phyloP scores from a whole-genome alignment of 2,797 vertebrate genomes.

The Molothrus aeneus region DNA sequence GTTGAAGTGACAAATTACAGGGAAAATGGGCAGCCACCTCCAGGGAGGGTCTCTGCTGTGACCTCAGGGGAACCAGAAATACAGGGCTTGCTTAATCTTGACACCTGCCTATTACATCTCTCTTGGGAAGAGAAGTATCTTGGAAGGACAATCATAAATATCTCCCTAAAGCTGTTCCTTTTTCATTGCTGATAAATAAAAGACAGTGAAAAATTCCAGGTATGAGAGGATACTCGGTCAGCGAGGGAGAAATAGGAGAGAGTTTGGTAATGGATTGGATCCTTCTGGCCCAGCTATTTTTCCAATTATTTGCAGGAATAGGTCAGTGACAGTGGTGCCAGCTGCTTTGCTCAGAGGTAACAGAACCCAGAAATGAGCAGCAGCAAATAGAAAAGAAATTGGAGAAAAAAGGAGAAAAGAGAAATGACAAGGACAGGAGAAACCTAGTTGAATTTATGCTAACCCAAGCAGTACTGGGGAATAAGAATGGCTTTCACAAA shows the following conservation, averaged over 20 bases:
- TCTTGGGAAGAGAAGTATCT: not conserved
- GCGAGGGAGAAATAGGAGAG: rapidly evolving
- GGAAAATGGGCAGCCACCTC: not conserved
- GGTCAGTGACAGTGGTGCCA: not conserved
- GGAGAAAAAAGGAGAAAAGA: not conserved
- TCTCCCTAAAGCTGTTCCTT: not conserved
- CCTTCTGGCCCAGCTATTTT: not conserved
- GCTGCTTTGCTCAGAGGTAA: not conserved
- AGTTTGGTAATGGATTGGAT: not conserved
- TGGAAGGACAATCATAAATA: not conserved
- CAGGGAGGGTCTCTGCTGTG: not conserved
- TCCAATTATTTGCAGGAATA: conserved; percentile 33
- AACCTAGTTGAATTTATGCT: conserved; percentile 4
- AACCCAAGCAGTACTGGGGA: not conserved
- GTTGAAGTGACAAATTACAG: not conserved
- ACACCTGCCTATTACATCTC: not conserved
- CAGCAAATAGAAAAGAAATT: not conserved
- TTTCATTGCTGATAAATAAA: not conserved
- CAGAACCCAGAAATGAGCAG: not conserved
- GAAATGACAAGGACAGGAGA: not conserved
- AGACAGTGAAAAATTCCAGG: not conserved
- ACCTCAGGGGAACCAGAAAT: not conserved
- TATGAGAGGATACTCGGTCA: not conserved
- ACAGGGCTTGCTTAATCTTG: not conserved
- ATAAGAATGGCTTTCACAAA: not conserved